Evolutionary conservation across 2,888 invertebrate species (phyloP).

Genomic region (Xanthia togata): DNA sequence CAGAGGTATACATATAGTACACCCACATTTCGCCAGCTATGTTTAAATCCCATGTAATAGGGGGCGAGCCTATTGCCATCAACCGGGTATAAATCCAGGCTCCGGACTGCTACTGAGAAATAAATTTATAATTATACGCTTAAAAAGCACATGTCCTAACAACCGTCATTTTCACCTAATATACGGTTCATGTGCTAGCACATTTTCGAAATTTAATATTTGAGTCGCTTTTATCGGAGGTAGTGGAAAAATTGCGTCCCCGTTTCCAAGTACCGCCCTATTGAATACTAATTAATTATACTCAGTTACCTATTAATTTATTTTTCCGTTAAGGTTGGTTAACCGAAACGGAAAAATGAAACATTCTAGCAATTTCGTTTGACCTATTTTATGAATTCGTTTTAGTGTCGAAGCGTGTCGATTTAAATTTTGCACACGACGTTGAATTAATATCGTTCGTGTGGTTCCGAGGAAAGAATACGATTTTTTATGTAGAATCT

Average conservation of each 20-base stretch:
- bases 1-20: no score
- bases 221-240: background rate
- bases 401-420: constrained; percentile 7
- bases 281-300: constrained; percentile 38
- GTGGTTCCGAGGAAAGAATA: background rate
- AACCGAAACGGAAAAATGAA: background rate
- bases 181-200: background rate
- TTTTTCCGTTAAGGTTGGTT: constrained; percentile 3
- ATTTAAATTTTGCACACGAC: constrained; percentile 14
- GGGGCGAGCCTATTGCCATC: no score
- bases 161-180: background rate
- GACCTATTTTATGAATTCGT: constrained; percentile 28
- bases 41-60: no score
- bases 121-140: background rate
- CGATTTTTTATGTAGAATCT: background rate
- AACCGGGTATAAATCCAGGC: no score
- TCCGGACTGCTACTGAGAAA: no score
- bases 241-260: constrained; percentile 3
- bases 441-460: constrained; percentile 8
- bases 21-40: no score
- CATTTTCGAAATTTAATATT: background rate
- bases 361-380: constrained; percentile 25
- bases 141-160: background rate
- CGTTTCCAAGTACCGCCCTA: background rate
- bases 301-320: constrained; percentile 18